Conservation (phyloP, 2,888 invertebrate species). For the Ceriagrion tenellum region DNA sequence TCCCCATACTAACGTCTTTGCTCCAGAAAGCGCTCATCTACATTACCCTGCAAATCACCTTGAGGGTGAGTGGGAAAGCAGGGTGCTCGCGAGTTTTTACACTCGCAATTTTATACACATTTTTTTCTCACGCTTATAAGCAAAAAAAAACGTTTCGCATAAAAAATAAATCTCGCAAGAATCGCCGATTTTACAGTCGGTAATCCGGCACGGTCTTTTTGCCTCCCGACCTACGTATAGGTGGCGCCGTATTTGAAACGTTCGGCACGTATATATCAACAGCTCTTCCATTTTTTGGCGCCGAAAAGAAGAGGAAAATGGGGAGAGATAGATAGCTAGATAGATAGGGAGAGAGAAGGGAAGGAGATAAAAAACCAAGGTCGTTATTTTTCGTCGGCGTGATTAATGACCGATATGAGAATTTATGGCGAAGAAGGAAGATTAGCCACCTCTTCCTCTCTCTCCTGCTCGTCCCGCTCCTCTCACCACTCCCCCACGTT, state of each 20-base stretch:
- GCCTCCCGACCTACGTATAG: not conserved
- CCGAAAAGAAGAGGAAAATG: not conserved
- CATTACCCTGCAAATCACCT: too few species aligned
- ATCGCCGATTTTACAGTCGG: slow-evolving; percentile 14
- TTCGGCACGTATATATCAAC: slow-evolving; percentile 54
- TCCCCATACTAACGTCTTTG: not conserved
- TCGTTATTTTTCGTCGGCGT: not conserved
- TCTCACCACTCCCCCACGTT: not conserved
- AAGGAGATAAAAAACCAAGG: not conserved
- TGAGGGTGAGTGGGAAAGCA: too few species aligned
- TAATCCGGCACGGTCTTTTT: not conserved
- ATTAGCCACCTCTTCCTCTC: not conserved
- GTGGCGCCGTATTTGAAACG: not conserved
- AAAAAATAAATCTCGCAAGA: not conserved
- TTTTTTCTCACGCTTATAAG: not conserved
- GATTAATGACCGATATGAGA: slow-evolving; percentile 64
- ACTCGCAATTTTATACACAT: not conserved
- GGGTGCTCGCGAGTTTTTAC: not conserved
- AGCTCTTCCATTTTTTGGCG: slow-evolving; percentile 32
- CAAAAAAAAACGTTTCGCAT: not conserved
- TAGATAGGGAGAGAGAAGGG: not conserved
- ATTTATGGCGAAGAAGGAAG: slow-evolving; percentile 59
- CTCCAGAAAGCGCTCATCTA: not conserved
- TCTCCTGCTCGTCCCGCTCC: not conserved
- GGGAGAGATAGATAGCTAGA: not conserved